phyloP scores from a whole-genome alignment of 2,113 vertebrate species.

The Phalacrocorax brasilianus region DNA sequence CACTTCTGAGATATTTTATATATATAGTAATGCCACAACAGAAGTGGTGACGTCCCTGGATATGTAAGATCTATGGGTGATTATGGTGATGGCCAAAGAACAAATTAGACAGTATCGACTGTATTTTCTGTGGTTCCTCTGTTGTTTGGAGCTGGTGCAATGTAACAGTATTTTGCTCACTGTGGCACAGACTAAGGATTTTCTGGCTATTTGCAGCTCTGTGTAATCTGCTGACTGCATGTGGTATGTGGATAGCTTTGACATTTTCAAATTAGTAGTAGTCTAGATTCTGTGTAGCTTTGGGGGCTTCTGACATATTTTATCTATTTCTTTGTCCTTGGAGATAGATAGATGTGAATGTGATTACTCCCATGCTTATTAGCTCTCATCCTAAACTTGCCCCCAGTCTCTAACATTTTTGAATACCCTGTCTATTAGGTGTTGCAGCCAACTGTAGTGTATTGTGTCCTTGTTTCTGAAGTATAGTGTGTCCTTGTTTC shows the following conservation, averaged over 20 bases:
- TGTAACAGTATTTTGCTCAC: not conserved
- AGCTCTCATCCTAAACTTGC: not conserved
- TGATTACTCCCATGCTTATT: not conserved
- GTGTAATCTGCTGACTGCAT: not conserved
- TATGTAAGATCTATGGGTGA: not conserved
- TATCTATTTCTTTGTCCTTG: slow-evolving; percentile 14
- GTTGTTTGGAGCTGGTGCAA: not conserved
- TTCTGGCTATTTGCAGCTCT: not conserved
- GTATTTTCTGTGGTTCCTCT: not conserved
- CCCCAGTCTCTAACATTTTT: not conserved
- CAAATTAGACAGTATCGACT: not conserved
- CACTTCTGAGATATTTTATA: not conserved
- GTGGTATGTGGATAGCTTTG: not conserved
- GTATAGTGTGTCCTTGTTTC: not conserved
- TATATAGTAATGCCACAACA: not conserved
- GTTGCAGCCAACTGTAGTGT: not conserved
- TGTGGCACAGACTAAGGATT: not conserved
- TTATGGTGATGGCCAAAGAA: not conserved
- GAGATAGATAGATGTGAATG: not conserved
- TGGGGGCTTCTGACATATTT: not conserved
- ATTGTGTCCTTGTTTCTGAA: not conserved
- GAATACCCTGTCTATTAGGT: not conserved
- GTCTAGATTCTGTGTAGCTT: not conserved
- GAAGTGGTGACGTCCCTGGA: not conserved
- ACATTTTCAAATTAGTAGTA: not conserved